Percentiles rank a stretch among this genome's conserved stretches.
Conservation (phyloP, 2,797 vertebrate genomes). For the Spinus pinus region DNA sequence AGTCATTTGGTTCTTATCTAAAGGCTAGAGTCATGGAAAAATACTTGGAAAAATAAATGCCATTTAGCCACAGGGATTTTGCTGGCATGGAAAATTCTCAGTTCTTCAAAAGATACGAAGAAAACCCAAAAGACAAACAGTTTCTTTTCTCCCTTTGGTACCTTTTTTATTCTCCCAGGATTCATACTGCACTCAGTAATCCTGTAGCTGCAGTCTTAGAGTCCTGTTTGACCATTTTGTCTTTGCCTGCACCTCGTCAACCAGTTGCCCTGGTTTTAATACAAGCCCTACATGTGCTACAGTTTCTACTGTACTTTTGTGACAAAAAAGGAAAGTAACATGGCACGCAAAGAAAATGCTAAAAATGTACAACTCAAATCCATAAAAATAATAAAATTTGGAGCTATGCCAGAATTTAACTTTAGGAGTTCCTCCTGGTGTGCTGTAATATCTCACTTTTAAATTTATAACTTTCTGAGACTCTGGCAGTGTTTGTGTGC, state of each 20-base stretch:
- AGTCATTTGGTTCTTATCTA: not conserved
- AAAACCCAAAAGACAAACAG: not conserved
- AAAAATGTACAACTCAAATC: not conserved
- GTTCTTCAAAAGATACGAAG: not conserved
- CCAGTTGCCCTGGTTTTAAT: not conserved
- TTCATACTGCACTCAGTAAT: not conserved
- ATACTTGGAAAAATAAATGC: not conserved
- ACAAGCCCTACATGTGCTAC: not conserved
- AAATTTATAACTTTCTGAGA: not conserved
- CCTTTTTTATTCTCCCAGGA: not conserved
- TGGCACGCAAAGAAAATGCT: not conserved
- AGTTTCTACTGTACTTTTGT: not conserved
- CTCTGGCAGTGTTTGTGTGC: not conserved
- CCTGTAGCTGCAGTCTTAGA: not conserved
- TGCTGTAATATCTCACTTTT: not conserved
- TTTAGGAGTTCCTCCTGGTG: not conserved
- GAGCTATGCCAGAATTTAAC: not conserved
- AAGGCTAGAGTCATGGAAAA: not conserved
- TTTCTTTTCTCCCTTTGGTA: not conserved
- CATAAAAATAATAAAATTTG: not conserved
- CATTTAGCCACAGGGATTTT: not conserved
- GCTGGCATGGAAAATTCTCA: not conserved
- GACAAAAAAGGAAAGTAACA: not conserved
- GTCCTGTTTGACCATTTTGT: not conserved
- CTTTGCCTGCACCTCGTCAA: not conserved